These are phyloP conservation scores for Rhinoderma darwinii DNA, from an alignment of 2,113 vertebrate genomes.

Conservation along the genomic window DNA sequence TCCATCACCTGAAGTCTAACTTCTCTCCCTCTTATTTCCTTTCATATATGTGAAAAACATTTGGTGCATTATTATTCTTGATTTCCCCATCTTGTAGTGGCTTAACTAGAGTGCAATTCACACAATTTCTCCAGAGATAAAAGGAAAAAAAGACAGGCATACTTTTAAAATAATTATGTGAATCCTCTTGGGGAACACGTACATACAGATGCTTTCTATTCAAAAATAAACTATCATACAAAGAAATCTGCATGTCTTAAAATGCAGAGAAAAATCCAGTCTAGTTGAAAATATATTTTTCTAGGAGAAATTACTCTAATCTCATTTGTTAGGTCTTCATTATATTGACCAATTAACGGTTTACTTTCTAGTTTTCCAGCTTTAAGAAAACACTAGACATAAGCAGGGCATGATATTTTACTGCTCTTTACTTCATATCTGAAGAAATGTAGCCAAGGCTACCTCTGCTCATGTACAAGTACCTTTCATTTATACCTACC, in stretches of 20 bases:
- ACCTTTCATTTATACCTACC: too few species aligned
- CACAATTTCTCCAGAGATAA: not conserved
- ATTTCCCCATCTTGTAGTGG: not conserved
- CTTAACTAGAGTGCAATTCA: not conserved
- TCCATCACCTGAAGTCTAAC: not conserved
- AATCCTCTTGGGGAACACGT: not conserved
- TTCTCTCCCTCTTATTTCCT: not conserved
- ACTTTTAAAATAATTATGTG: slow-evolving; percentile 18
- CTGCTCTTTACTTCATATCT: too few species aligned
- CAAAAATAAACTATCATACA: slow-evolving; percentile 1
- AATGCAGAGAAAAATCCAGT: not conserved
- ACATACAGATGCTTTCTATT: not conserved
- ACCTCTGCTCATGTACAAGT: too few species aligned
- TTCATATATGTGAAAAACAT: not conserved
- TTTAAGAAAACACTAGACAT: too few species aligned
- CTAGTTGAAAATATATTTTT: not conserved
- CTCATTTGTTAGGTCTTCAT: not conserved
- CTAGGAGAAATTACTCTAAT: not conserved
- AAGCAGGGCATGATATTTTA: too few species aligned
- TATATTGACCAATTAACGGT: too few species aligned
- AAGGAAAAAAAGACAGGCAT: not conserved
- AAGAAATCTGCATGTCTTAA: not conserved
- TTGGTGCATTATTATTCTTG: not conserved
- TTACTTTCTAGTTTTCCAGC: too few species aligned
- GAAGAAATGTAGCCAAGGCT: too few species aligned